Conservation (phyloP, 2,113 vertebrate genomes). For the Cercocebus atys region DNA sequence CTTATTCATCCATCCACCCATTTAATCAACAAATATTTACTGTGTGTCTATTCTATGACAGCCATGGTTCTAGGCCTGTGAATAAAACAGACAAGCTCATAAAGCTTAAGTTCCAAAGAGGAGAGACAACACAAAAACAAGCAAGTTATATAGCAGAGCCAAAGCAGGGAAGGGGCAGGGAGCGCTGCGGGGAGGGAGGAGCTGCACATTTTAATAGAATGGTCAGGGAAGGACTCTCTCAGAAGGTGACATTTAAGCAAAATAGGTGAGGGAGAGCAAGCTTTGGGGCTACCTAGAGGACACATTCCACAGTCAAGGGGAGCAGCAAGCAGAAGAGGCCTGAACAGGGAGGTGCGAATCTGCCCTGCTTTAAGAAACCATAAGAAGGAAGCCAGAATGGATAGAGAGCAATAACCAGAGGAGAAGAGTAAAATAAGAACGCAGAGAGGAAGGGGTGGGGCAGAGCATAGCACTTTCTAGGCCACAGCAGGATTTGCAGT, state of each 20-base stretch:
- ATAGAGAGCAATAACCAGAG: not conserved
- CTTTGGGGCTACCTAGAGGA: not conserved
- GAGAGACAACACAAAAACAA: not conserved
- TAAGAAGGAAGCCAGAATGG: not conserved
- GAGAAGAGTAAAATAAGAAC: not conserved
- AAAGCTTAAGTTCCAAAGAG: slow-evolving; percentile 18
- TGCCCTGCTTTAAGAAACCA: not conserved
- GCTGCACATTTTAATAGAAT: not conserved
- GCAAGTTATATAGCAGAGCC: not conserved
- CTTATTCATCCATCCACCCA: slow-evolving; percentile 13
- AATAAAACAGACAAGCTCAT: slow-evolving; percentile 27
- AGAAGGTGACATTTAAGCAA: slow-evolving; percentile 8
- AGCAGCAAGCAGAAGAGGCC: not conserved
- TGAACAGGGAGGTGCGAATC: not conserved
- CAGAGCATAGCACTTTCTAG: not conserved
- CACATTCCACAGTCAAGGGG: not conserved
- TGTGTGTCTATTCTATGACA: not conserved
- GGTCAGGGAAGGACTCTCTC: not conserved
- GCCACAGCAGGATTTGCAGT: not conserved
- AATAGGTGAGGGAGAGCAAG: not conserved
- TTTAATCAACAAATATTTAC: slow-evolving; percentile 22
- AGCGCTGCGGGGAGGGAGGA: not conserved
- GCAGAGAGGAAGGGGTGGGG: not conserved
- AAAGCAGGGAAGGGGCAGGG: not conserved
- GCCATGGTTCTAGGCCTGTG: not conserved